Conservation (phyloP, 2,113 vertebrate genomes). For the Corythornis vintsioides region DNA sequence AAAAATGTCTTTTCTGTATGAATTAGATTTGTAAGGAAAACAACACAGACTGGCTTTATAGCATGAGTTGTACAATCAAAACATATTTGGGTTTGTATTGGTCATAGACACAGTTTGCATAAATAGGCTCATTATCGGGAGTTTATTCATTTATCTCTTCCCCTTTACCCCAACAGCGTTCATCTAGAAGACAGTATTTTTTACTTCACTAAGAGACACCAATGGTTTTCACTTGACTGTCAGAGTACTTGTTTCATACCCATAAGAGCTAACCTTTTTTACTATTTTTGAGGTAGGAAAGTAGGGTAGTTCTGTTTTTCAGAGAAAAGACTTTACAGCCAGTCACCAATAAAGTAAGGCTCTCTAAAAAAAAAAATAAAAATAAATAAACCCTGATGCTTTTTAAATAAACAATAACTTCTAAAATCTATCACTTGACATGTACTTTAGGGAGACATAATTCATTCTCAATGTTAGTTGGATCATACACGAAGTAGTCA, state of each 20-base stretch:
- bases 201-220: background rate
- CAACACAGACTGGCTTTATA: background rate
- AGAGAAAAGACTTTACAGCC: background rate
- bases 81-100: background rate
- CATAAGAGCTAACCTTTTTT: background rate
- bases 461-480: background rate
- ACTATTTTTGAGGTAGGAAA: background rate
- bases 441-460: background rate
- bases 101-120: background rate
- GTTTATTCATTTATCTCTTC: background rate
- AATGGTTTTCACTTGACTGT: background rate
- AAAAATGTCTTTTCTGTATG: background rate
- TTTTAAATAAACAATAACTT: background rate
- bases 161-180: background rate
- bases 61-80: background rate
- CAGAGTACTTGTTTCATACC: background rate
- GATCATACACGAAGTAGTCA: background rate
- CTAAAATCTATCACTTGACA: background rate
- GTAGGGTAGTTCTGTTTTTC: background rate
- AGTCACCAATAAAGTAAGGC: background rate
- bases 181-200: background rate
- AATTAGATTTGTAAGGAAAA: background rate
- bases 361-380: background rate
- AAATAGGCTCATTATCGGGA: background rate
- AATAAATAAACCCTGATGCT: background rate